Evolutionary conservation across 2,113 vertebrate genomes (phyloP).

Genomic region (Rhynchopsitta pachyrhyncha): DNA sequence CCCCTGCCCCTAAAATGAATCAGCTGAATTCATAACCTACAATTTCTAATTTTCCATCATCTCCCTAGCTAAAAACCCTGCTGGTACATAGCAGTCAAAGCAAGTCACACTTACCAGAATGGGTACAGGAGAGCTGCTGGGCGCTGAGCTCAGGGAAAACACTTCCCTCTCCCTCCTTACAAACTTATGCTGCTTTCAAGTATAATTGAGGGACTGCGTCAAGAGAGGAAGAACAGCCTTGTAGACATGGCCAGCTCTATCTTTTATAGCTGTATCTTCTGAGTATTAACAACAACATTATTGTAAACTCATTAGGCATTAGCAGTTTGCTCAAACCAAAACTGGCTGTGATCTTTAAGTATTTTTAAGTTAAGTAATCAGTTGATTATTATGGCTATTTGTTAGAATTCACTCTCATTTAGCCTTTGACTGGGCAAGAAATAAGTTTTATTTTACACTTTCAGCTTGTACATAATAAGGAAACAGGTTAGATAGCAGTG

Average conservation of each 20-base stretch:
- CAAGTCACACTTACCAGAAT: background rate
- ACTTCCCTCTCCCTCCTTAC: background rate
- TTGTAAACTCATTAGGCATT: background rate
- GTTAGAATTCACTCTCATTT: background rate
- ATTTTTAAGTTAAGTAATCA: background rate
- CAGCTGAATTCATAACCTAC: background rate
- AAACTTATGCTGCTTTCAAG: background rate
- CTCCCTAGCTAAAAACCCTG: background rate
- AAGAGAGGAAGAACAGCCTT: background rate
- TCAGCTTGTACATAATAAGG: background rate
- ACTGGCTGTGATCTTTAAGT: background rate
- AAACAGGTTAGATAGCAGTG: background rate
- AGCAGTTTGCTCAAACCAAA: background rate
- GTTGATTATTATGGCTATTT: background rate
- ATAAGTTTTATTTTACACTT: background rate
- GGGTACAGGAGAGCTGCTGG: background rate
- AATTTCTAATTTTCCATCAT: background rate
- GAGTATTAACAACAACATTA: background rate
- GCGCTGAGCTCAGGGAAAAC: accelerated
- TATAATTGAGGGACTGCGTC: background rate
- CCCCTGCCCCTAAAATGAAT: background rate
- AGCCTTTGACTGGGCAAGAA: background rate
- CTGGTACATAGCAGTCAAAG: background rate
- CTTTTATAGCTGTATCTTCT: background rate
- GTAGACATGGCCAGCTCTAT: background rate